phyloP scores from a whole-genome alignment of 2,113 vertebrate genomes.

The Lutjanus erythropterus region DNA sequence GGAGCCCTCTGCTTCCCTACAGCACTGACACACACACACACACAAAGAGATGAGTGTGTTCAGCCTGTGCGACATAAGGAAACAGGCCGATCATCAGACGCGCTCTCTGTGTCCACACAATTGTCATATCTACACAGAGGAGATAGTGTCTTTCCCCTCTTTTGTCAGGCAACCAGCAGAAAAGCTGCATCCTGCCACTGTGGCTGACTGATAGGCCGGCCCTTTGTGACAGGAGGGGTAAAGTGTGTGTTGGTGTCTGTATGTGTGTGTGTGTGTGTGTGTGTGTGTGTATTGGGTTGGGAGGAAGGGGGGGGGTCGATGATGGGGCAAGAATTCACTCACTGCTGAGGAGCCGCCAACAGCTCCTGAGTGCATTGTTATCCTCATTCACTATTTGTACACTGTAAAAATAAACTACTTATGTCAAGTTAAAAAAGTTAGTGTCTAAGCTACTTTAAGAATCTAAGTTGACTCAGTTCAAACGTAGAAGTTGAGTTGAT shows the following conservation, averaged over 20 bases:
- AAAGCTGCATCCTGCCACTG: conserved; percentile 78
- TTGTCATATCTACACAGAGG: conserved; percentile 72
- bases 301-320: background rate
- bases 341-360: conserved; percentile 63
- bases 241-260: conserved; percentile 28
- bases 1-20: conserved; percentile 16
- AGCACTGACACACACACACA: conserved; percentile 1
- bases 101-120: conserved; percentile 61
- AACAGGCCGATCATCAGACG: conserved; percentile 56
- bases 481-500: too few species aligned
- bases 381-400: conserved; percentile 79
- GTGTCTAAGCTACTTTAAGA: too few species aligned
- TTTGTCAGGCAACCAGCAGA: conserved; percentile 63
- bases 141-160: conserved; percentile 66
- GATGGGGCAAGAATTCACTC: conserved; percentile 60
- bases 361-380: conserved; percentile 77
- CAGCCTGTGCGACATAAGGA: conserved; percentile 55
- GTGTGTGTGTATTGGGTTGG: conserved; percentile 22
- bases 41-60: conserved; percentile 50
- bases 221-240: conserved; percentile 63
- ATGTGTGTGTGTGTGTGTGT: conserved; percentile 29
- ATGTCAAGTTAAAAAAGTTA: too few species aligned
- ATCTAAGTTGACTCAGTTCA: too few species aligned
- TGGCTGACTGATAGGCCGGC: conserved; percentile 72
- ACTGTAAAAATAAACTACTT: too few species aligned